Conservation (phyloP, 2,113 vertebrate species). For the Acinonyx jubatus region DNA sequence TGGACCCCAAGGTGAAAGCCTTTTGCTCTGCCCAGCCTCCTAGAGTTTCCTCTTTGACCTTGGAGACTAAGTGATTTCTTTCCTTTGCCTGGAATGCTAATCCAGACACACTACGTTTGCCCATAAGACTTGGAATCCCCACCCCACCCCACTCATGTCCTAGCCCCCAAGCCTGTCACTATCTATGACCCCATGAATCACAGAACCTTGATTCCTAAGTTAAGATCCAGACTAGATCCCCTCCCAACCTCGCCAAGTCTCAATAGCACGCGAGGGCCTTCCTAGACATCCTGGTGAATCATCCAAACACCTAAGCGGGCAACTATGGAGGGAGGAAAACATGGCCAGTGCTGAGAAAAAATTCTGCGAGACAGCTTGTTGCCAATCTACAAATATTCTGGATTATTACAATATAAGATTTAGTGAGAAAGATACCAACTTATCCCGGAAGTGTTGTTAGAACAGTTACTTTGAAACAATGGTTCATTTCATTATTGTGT, state of each 20-base stretch:
- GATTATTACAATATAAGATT: not conserved
- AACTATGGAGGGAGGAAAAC: fast-evolving
- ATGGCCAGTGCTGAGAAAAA: not conserved
- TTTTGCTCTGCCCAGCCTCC: not conserved
- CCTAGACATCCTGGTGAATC: not conserved
- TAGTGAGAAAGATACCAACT: not conserved
- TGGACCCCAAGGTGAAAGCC: not conserved
- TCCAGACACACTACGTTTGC: not conserved
- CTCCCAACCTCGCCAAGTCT: not conserved
- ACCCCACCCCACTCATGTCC: not conserved
- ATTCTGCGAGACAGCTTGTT: not conserved
- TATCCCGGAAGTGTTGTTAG: not conserved
- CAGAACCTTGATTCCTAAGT: not conserved
- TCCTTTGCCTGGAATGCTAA: not conserved
- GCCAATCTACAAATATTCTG: not conserved
- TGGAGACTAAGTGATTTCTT: not conserved
- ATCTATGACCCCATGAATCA: not conserved
- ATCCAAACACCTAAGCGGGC: not conserved
- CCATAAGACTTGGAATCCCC: not conserved
- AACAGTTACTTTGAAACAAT: not conserved
- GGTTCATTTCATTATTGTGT: not conserved
- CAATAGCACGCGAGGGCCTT: not conserved
- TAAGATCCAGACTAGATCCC: not conserved
- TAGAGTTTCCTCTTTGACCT: not conserved
- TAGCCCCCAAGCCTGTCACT: not conserved